A percentile compares a stretch with the other conserved stretches of the same genome.
Evolutionary conservation across 2,888 invertebrate genomes (phyloP).

Genomic region (Euzophera pinguis): DNA sequence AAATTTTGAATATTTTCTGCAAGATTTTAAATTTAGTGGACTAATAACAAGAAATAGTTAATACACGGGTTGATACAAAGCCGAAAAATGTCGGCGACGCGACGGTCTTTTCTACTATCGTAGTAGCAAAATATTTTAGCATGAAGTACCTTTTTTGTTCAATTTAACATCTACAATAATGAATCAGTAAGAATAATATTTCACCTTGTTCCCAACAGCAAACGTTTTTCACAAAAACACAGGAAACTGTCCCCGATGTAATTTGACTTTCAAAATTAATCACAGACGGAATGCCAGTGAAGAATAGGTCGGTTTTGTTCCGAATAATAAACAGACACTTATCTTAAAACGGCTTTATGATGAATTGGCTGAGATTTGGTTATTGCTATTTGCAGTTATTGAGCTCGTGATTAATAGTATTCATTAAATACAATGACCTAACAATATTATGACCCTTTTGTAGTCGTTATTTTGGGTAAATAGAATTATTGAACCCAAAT

Average conservation of each 20-base stretch:
- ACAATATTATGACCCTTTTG: background rate
- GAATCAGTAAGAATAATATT: no score
- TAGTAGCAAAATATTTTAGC: no score
- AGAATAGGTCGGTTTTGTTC: constrained; percentile 42
- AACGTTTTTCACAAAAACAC: constrained; percentile 17
- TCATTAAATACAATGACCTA: constrained; percentile 22
- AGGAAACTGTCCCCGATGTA: constrained; percentile 24
- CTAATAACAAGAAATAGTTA: no score
- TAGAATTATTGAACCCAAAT: background rate
- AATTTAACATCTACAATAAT: no score
- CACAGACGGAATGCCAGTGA: constrained; percentile 43
- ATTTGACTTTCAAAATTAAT: constrained; percentile 65
- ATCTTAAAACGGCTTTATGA: constrained; percentile 27
- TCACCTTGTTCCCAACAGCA: constrained; percentile 1
- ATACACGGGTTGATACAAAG: no score
- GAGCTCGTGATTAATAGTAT: constrained; percentile 45
- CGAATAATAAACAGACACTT: constrained; percentile 50
- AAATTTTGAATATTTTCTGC: no score
- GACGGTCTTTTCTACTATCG: no score
- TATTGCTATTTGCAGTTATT: constrained; percentile 40
- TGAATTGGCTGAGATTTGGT: constrained; percentile 53
- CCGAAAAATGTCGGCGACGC: no score
- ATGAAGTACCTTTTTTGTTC: no score
- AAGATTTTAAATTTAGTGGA: no score
- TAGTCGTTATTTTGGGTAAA: background rate